Evolutionary conservation across 23 tunicate genomes (phyloP), one percentile per base, ranked within the genome.

Genomic region (Corella eumyota): DNA sequence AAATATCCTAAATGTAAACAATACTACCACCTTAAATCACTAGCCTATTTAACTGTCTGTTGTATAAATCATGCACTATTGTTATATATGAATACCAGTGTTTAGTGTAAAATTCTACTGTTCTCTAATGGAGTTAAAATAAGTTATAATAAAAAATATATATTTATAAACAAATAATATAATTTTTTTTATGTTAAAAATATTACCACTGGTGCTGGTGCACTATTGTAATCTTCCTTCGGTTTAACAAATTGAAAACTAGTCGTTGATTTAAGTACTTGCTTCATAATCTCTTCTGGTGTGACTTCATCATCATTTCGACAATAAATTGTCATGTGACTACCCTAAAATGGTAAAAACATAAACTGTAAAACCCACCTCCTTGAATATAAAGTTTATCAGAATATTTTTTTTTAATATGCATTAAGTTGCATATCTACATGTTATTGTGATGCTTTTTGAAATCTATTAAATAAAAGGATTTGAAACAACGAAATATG

Each of bases 281-380:
- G 86, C 0, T 61, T 32, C 95, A 86, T 86, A 37, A 86, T 86
- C 50, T 86, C 83, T 23, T 77, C 95, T 20, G 95, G 77, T 1
- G 80, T 60, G 27, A 77, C 86, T 32, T 86, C 95, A 71, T 86
- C 95, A 26, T 86, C 95, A 56, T 86, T 86, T 3, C 95, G 79
- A 29, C 83, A 81, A 53, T 71, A 70, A 28, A 86, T 40, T 0
- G 85, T 72, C 13, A 86, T 50, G 70, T 86, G 95, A 32, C 76
- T 71, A 22, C 80, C 81, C 80, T 80, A 52, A 19, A 53, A 22
- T 7, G 22, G 58, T 53, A 11, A 53, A 53, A 22, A 22, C n/a
- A n/a, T n/a, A n/a, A n/a, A 53, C 25, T 11, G 25, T n/a, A 11
- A 53, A 15, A 22, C 58, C 9, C 25, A 53, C 25, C 25, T 53